These are phyloP conservation scores for Amphipoea oculea DNA, from an alignment of 2,888 invertebrate species.

Conservation along the genomic window DNA sequence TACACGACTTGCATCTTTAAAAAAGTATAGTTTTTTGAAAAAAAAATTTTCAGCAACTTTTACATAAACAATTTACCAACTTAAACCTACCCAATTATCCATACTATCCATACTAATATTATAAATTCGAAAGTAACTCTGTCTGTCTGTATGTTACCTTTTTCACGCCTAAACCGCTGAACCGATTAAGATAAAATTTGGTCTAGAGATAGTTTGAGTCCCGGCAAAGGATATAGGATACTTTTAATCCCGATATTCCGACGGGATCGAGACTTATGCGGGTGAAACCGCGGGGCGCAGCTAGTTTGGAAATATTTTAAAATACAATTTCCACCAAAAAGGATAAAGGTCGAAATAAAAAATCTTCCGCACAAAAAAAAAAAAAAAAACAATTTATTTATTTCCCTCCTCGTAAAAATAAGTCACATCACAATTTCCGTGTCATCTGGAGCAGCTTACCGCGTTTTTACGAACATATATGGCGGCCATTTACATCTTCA, in stretches of 20 bases:
- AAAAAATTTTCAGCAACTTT: neutral
- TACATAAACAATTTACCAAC: neutral
- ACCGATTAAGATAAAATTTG: too few species aligned
- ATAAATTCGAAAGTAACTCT: too few species aligned
- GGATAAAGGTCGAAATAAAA: neutral
- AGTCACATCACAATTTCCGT: constrained; percentile 38
- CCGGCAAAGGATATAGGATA: too few species aligned
- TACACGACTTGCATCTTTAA: neutral
- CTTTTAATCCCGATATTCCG: too few species aligned
- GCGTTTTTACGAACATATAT: constrained; percentile 16
- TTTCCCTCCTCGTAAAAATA: constrained; percentile 7
- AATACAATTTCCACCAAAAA: neutral
- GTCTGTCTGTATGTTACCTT: too few species aligned
- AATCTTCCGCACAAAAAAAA: neutral
- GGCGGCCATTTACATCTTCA: constrained; percentile 40
- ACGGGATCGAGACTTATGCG: too few species aligned
- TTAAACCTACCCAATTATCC: neutral
- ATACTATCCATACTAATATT: neutral
- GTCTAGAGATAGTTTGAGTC: too few species aligned
- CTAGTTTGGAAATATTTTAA: neutral
- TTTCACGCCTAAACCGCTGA: too few species aligned
- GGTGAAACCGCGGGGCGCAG: too few species aligned
- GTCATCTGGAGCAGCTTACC: constrained; percentile 22
- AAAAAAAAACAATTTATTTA: constrained; percentile 24
- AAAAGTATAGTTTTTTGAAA: neutral